Percentiles rank a stretch among this genome's conserved stretches.
These are phyloP conservation scores for Ophraella communa DNA, from an alignment of 2,888 invertebrate species.

Conservation along the genomic window DNA sequence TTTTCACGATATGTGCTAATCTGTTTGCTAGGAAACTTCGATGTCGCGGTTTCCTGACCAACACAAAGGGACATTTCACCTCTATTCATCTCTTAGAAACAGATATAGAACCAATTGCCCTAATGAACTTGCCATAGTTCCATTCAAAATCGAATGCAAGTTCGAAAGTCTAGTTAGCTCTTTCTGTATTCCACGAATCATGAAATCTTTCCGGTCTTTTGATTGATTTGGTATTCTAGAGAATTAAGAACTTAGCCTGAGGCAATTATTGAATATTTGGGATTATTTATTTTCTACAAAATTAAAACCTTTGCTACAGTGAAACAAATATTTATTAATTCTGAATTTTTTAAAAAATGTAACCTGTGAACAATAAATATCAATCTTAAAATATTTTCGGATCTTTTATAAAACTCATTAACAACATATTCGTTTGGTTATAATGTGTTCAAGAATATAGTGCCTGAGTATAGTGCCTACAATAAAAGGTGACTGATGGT, in stretches of 20 bases:
- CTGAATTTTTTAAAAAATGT: too few relatives aligned
- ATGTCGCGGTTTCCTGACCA: slow-evolving; percentile 6
- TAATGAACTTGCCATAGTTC: slow-evolving; percentile 25
- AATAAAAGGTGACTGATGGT: too few relatives aligned
- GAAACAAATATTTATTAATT: too few relatives aligned
- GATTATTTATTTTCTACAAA: too few relatives aligned
- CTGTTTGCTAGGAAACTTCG: slow-evolving; percentile 1
- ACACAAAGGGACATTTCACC: slow-evolving; percentile 11
- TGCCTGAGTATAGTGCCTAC: too few relatives aligned
- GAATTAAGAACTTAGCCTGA: background rate
- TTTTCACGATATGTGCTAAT: background rate
- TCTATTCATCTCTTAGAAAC: slow-evolving; percentile 7
- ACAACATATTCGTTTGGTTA: too few relatives aligned
- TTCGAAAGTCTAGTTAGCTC: background rate
- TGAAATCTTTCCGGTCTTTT: background rate
- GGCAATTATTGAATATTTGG: too few relatives aligned
- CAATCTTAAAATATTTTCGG: too few relatives aligned
- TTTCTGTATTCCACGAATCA: background rate
- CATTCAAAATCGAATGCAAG: slow-evolving; percentile 13
- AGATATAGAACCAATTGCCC: slow-evolving; percentile 18
- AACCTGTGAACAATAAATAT: too few relatives aligned
- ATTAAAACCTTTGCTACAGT: too few relatives aligned
- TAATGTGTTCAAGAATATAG: too few relatives aligned
- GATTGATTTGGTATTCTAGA: slow-evolving; percentile 12
- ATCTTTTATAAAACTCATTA: too few relatives aligned